phyloP scores from a whole-genome alignment of 2,888 invertebrate species.

The Hipparchia sbordonii region DNA sequence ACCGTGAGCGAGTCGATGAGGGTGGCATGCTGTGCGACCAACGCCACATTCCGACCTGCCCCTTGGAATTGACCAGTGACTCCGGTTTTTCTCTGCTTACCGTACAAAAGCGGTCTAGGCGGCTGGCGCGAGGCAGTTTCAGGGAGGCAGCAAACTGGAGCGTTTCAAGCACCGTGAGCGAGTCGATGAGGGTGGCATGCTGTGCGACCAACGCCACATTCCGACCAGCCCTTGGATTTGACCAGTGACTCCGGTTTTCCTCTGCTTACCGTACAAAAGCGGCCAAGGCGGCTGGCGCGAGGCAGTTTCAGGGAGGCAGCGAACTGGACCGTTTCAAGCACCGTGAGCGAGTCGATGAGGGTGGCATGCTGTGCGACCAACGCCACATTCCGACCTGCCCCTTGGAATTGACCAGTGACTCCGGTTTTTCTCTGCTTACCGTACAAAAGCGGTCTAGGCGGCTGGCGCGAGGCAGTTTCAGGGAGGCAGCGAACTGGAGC shows the following conservation, averaged over 20 bases:
- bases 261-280: constrained; percentile 54
- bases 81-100: constrained; percentile 56
- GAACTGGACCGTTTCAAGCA: constrained; percentile 92
- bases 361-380: too few relatives aligned
- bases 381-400: constrained; percentile 76
- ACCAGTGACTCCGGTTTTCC: constrained; percentile 79
- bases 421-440: constrained; percentile 55
- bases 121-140: constrained; percentile 83
- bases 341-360: constrained; percentile 81
- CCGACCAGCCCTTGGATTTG: constrained; percentile 85
- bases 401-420: constrained; percentile 85
- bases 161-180: constrained; percentile 91
- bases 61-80: constrained; percentile 86
- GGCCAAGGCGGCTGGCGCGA: constrained; percentile 52
- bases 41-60: constrained; percentile 74
- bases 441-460: constrained; percentile 55
- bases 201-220: too few relatives aligned
- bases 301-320: constrained; percentile 93
- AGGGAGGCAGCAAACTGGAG: constrained; percentile 93
- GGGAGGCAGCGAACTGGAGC: constrained; percentile 91
- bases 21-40: too few relatives aligned
- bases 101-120: constrained; percentile 55
- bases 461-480: constrained; percentile 86
- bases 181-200: too few relatives aligned
- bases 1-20: constrained; percentile 84